These are phyloP conservation scores for Antidorcas marsupialis DNA, from an alignment of 2,113 vertebrate species.

Conservation along the genomic window DNA sequence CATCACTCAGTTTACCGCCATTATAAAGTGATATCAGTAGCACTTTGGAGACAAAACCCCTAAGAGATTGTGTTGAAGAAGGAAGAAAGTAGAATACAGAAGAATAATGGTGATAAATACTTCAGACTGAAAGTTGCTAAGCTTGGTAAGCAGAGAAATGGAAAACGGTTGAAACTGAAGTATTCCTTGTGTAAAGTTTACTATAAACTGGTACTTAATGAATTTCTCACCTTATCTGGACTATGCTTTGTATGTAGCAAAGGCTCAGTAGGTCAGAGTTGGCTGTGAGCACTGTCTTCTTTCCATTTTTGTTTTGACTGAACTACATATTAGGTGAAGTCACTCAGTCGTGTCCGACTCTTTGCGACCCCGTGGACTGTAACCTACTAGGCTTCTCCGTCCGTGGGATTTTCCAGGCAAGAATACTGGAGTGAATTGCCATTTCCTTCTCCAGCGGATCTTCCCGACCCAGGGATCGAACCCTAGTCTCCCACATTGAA, in stretches of 20 bases:
- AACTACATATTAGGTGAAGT: no score
- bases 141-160: neutral
- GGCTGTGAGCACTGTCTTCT: neutral
- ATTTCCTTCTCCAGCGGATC: no score
- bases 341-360: no score
- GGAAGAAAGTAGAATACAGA: neutral
- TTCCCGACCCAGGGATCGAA: no score
- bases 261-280: neutral
- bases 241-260: neutral
- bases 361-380: no score
- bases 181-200: neutral
- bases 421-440: no score
- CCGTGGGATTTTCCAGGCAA: no score
- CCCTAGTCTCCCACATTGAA: no score
- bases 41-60: neutral
- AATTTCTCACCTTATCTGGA: neutral
- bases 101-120: neutral
- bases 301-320: neutral
- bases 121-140: neutral
- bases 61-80: neutral
- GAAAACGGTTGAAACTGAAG: neutral
- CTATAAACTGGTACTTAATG: neutral
- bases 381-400: no score
- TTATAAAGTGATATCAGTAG: neutral
- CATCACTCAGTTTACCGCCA: neutral